Evolutionary conservation across 2,113 vertebrate species (phyloP).

Genomic region (Strix uralensis): DNA sequence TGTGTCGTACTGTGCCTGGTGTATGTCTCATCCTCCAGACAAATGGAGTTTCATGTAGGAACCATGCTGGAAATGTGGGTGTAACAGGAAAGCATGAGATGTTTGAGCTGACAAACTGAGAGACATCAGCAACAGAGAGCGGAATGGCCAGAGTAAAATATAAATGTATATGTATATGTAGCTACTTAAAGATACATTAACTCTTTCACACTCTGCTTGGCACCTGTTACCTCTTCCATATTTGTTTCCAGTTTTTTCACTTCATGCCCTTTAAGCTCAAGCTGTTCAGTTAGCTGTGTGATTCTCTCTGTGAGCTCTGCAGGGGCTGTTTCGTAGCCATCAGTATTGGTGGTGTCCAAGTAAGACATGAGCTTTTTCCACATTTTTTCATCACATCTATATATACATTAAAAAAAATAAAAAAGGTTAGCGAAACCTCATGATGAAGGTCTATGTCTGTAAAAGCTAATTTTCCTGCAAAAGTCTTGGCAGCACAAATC

Average conservation of each 20-base stretch:
- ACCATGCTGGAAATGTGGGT: not conserved
- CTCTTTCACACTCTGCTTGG: not conserved
- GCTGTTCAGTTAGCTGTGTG: slow-evolving; percentile 74
- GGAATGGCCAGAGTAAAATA: not conserved
- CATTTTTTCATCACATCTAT: slow-evolving; percentile 81
- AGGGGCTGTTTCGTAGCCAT: slow-evolving; percentile 62
- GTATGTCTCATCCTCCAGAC: not conserved
- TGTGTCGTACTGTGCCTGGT: not conserved
- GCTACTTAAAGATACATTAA: not conserved
- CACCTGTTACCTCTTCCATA: slow-evolving; percentile 80
- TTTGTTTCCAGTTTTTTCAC: slow-evolving; percentile 57
- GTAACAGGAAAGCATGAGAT: not conserved
- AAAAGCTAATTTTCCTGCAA: not conserved
- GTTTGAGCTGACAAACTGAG: not conserved
- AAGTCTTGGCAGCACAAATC: not conserved
- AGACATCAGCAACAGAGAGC: not conserved
- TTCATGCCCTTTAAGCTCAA: slow-evolving; percentile 74
- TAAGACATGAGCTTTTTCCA: slow-evolving; percentile 73
- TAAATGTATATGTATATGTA: not conserved
- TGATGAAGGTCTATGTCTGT: not conserved
- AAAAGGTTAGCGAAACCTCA: not conserved
- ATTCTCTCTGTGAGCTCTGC: slow-evolving; percentile 73
- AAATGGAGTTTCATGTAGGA: not conserved
- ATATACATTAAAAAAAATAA: not conserved
- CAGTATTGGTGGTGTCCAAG: slow-evolving; percentile 58